Base-by-base conservation (phyloP, 92 coral and sea anemone genomes). In the Actinostola sp. region DNA sequence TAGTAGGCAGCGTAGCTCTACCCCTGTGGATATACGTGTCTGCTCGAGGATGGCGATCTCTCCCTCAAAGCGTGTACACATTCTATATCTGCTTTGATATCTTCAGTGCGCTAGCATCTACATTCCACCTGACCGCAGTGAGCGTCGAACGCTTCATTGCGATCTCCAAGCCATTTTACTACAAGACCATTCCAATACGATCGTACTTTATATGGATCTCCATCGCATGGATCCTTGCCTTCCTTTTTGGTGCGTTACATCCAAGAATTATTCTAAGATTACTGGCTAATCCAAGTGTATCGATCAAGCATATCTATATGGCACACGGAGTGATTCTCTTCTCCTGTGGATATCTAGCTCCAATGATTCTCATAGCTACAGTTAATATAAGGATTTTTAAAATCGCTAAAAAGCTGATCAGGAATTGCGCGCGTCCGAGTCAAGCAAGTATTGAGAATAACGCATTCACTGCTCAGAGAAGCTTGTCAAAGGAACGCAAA, bases 41-140 rank as follows among this genome's bases (percentile, higher is more conserved):
- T 16, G 46, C 85, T 1, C 51, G 29, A n/a, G 66, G 50, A 13
- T 87, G 92, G 92, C 34, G 13, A 3, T 8, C 77, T 0, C 43
- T 90, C 7, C 66, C 80, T 45, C 64, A 46, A 5, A 26, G 35
- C 3, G 28, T 80, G 1, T 25, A 1, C 23, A 60, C 71, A n/a
- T 72, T 91, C 76, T 91, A 71, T 69, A 81, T 72, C 24, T 81
- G 86, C 25, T 76, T 91, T 55, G 98, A 93, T 52, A 89, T 93
- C 32, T 83, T 93, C 75, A 91, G 93, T 34, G 98, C 92, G 10
- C 67, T 89, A 27, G 98, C 94, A 10, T 93, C 98, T n/a, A 93
- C 84, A 15, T 81, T 93, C 51, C 98, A 93, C 29, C 82, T 93
- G 13, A 91, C 93, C 9, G 87, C 92, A 2, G 88, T 93, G 34